Evolutionary conservation across 1,140 invertebrate genomes (phyloP).

Genomic region (Radopholus similis): DNA sequence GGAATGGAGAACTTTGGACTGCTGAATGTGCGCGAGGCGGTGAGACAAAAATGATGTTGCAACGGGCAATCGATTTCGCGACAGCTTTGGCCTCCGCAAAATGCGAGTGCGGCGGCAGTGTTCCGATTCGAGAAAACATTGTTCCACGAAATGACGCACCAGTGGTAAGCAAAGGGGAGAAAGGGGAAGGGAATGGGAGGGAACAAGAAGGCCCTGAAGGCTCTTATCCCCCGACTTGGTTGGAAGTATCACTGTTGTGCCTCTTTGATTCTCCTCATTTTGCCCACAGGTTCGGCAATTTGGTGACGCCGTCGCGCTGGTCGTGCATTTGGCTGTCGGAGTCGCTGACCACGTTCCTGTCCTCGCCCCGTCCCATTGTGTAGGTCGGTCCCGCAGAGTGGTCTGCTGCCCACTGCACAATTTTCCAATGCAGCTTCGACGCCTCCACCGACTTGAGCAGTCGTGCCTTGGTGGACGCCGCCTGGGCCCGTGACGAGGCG

Average conservation of each 20-base stretch:
- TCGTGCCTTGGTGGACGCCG: constrained; percentile 19
- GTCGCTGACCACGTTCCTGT: constrained; percentile 31
- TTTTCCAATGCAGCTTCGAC: constrained; percentile 17
- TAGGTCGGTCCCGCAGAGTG: not conserved
- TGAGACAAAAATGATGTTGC: constrained; percentile 20
- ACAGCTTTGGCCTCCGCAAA: constrained; percentile 32
- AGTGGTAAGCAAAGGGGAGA: constrained; percentile 39
- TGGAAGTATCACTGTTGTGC: too few relatives aligned
- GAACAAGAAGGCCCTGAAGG: not conserved
- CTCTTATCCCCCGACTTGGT: too few relatives aligned
- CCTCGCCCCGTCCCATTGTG: constrained; percentile 17
- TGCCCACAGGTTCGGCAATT: not conserved
- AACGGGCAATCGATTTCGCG: not conserved
- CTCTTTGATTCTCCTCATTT: too few relatives aligned
- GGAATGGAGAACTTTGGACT: constrained; percentile 47
- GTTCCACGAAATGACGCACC: constrained; percentile 43
- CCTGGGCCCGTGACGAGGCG: constrained; percentile 18
- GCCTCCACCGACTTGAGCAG: constrained; percentile 21
- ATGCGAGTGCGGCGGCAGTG: constrained; percentile 2
- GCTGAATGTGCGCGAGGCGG: constrained; percentile 31
- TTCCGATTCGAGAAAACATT: constrained; percentile 36
- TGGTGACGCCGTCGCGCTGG: constrained; percentile 20
- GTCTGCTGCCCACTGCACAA: too few relatives aligned
- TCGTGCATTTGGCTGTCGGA: constrained; percentile 42
- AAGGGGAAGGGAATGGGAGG: not conserved